phyloP scores from a whole-genome alignment of 2,797 vertebrate species.

The Serranus cabrilla region DNA sequence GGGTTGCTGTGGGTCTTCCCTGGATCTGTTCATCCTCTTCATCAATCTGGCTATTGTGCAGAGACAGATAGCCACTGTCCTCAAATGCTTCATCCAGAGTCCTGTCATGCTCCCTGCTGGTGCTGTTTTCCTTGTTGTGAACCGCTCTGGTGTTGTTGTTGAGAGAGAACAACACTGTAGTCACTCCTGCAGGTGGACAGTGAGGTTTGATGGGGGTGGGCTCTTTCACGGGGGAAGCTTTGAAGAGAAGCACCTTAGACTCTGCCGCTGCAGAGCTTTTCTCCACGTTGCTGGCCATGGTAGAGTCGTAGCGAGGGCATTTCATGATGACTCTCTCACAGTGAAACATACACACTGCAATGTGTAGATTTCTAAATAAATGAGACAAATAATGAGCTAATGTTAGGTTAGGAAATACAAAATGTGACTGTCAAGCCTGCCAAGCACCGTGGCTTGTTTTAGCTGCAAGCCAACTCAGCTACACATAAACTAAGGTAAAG shows the following conservation, averaged over 20 bases:
- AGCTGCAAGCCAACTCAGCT: not conserved
- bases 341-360: constrained; percentile 12
- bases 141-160: constrained; percentile 68
- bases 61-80: constrained; percentile 94
- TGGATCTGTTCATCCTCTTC: constrained; percentile 36
- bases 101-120: constrained; percentile 52
- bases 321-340: constrained; percentile 66
- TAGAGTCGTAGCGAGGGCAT: constrained; percentile 43
- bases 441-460: constrained; percentile 1
- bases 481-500: not conserved
- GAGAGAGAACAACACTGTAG: constrained; percentile 13
- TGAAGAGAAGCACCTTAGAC: constrained; percentile 27
- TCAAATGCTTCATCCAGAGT: constrained; percentile 77
- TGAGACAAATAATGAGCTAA: not conserved
- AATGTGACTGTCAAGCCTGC: no score
- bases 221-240: constrained; percentile 71
- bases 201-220: constrained; percentile 51
- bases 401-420: not conserved
- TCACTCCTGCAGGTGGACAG: constrained; percentile 21
- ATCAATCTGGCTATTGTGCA: constrained; percentile 86
- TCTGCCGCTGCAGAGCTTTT: constrained; percentile 45
- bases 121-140: constrained; percentile 92
- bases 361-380: constrained; percentile 30
- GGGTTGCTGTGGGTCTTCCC: not conserved
- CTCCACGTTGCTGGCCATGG: constrained; percentile 46